These are phyloP conservation scores for Ceratosolen fusciceps DNA, from an alignment of 1,140 invertebrate species.

Conservation along the genomic window DNA sequence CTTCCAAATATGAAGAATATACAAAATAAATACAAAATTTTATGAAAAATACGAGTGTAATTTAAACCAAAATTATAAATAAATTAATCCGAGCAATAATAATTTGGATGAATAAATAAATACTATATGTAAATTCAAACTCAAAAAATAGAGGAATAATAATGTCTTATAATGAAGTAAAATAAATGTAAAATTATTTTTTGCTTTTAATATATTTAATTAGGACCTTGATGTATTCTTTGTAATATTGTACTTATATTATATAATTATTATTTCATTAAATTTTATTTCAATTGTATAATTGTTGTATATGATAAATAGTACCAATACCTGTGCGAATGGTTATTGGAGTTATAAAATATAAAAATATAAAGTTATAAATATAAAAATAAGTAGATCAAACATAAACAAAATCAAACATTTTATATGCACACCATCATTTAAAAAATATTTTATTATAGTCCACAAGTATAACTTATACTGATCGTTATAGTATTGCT, in stretches of 20 bases:
- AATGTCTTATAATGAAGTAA: slow-evolving; percentile 34
- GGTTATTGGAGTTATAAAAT: no score
- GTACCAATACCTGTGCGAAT: no score
- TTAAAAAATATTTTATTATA: background rate
- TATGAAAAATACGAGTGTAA: background rate
- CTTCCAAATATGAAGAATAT: slow-evolving; percentile 59
- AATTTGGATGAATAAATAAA: slow-evolving; percentile 9
- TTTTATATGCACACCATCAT: slow-evolving; percentile 6
- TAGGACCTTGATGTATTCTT: slow-evolving; percentile 31
- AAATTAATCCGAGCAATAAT: background rate
- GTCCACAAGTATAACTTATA: background rate
- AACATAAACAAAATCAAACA: background rate
- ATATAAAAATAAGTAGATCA: background rate
- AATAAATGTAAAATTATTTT: slow-evolving; percentile 39
- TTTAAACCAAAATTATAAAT: background rate
- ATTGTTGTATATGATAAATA: no score
- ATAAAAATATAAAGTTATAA: slow-evolving; percentile 21
- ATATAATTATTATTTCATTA: no score
- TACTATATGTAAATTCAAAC: background rate
- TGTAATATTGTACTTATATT: slow-evolving; percentile 37
- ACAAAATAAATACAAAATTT: slow-evolving; percentile 36
- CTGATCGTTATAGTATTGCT: background rate
- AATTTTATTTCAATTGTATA: no score
- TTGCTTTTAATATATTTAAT: slow-evolving; percentile 30
- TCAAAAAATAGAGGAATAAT: background rate